phyloP scores from a whole-genome alignment of 1,140 invertebrate genomes.

The Anoplophora glabripennis region DNA sequence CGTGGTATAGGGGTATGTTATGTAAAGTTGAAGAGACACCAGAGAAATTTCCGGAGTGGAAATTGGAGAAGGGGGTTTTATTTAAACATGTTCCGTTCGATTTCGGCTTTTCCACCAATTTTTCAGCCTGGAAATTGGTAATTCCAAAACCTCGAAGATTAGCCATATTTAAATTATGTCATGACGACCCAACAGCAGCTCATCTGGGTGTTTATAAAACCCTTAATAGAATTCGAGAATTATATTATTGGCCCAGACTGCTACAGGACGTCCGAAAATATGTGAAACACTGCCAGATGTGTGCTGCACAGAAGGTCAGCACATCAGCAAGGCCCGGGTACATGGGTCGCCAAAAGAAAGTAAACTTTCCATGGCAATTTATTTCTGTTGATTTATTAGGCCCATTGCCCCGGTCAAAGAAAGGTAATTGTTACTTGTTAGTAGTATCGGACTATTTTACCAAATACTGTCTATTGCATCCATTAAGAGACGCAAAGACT shows the following conservation, averaged over 20 bases:
- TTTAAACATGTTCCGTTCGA: slow-evolving; percentile 15
- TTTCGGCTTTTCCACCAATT: not conserved
- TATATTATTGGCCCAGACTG: slow-evolving; percentile 31
- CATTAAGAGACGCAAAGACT: slow-evolving; percentile 11
- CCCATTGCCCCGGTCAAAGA: slow-evolving; percentile 32
- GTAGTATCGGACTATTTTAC: slow-evolving; percentile 36
- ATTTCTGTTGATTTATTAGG: slow-evolving; percentile 46
- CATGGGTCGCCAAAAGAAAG: slow-evolving; percentile 22
- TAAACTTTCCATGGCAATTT: slow-evolving; percentile 24
- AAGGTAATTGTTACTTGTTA: slow-evolving; percentile 41
- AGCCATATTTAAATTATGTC: slow-evolving; percentile 12
- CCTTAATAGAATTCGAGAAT: slow-evolving; percentile 12
- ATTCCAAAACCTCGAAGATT: slow-evolving; percentile 15
- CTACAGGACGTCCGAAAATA: slow-evolving; percentile 13
- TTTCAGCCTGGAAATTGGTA: slow-evolving; percentile 24
- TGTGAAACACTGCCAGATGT: slow-evolving; percentile 16
- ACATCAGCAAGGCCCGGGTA: slow-evolving; percentile 7
- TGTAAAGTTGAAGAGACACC: not conserved
- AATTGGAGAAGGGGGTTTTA: slow-evolving; percentile 8
- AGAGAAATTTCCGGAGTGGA: slow-evolving; percentile 16
- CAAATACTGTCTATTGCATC: slow-evolving; percentile 24
- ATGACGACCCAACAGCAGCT: slow-evolving; percentile 16
- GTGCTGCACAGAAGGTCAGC: slow-evolving; percentile 18
- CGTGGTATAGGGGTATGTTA: too few relatives aligned
- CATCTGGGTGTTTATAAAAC: slow-evolving; percentile 29